Evolutionary conservation across 2,797 vertebrate species (phyloP).

Genomic region (Limosa lapponica): DNA sequence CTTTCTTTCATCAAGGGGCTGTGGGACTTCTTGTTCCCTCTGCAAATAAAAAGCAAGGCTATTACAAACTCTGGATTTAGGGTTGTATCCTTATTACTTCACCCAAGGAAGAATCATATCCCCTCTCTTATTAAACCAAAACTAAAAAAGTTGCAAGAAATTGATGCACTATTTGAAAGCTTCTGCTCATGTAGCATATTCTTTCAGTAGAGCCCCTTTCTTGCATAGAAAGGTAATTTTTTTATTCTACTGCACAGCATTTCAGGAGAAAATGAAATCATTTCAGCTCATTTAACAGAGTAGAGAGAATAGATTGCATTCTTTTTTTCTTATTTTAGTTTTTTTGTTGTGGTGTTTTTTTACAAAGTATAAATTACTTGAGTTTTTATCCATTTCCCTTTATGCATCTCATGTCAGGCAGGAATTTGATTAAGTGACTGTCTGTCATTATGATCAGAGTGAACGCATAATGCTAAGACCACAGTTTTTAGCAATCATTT

Average conservation of each 20-base stretch:
- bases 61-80: slow-evolving; percentile 1
- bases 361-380: not conserved
- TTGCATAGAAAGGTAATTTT: not conserved
- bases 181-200: not conserved
- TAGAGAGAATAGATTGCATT: not conserved
- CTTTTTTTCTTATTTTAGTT: not conserved
- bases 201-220: not conserved
- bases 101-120: not conserved
- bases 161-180: not conserved
- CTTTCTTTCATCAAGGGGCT: not conserved
- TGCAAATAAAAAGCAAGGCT: not conserved
- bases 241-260: not conserved
- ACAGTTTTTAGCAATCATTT: not conserved
- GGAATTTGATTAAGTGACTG: not conserved
- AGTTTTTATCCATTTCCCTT: not conserved
- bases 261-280: not conserved
- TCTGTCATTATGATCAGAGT: not conserved
- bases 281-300: not conserved
- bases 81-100: not conserved
- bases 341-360: not conserved
- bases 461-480: not conserved
- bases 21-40: not conserved
- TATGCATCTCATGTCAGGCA: not conserved
- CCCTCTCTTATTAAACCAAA: not conserved
- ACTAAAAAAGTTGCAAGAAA: not conserved